A percentile compares a stretch with the other conserved stretches of the same genome.
Conservation (phyloP, 2,113 vertebrate genomes). For the Lethenteron camtschaticum region DNA sequence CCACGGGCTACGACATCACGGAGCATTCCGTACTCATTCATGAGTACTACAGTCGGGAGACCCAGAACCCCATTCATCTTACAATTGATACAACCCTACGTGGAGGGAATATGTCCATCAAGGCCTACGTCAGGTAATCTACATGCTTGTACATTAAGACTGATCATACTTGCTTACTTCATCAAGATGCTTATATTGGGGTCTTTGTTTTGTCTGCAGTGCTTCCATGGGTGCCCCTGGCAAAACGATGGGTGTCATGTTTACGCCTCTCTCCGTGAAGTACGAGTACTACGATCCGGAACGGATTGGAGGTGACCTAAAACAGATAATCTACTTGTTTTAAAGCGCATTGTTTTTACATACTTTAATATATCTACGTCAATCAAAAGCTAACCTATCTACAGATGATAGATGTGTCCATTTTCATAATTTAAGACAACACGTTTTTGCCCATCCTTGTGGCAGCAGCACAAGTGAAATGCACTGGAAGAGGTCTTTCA, state of each 20-base stretch:
- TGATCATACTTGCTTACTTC: background rate
- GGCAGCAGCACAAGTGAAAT: no score
- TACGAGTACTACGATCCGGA: constrained; percentile 84
- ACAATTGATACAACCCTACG: constrained; percentile 75
- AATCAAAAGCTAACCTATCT: no score
- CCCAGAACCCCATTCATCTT: constrained; percentile 76
- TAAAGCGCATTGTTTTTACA: no score
- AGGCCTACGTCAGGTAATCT: constrained; percentile 70
- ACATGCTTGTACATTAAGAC: background rate
- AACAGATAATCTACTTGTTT: no score
- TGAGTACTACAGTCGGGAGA: constrained; percentile 92
- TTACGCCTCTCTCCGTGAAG: constrained; percentile 75
- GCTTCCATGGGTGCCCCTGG: constrained; percentile 86
- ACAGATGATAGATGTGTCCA: no score
- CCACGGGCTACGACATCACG: constrained; percentile 89
- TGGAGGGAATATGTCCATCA: constrained; percentile 82
- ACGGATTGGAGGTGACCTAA: constrained; percentile 63
- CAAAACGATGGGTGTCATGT: constrained; percentile 92
- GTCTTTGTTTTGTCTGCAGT: constrained; percentile 23
- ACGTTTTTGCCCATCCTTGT: no score
- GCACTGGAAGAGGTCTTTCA: no score
- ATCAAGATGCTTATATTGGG: background rate
- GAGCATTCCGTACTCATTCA: constrained; percentile 93
- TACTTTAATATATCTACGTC: no score
- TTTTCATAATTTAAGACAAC: no score